Base-by-base conservation (phyloP, 2,888 invertebrate genomes). In the Eucera pruinosa region DNA sequence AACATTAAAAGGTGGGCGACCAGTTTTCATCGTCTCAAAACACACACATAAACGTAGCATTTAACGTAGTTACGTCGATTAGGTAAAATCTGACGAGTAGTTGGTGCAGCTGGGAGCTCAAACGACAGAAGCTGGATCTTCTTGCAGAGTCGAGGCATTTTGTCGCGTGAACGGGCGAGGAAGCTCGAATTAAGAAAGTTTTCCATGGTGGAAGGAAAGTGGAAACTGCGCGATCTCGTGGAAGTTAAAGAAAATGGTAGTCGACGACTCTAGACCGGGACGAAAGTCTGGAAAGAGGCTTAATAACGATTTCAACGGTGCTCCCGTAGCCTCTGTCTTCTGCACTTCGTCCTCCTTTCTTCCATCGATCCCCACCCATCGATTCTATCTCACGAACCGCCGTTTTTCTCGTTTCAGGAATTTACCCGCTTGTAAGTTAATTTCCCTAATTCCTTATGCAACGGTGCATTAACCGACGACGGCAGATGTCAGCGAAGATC, bases 121-220 rank as follows among this genome's bases (percentile, higher is more conserved):
- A 55, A 7, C 4, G 13, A 23, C 62, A 71, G 68, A 61, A 69
- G n/a, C n/a, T n/a, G n/a, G 72, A 79, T 81, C 83, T 68, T 75
- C n/a, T n/a, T 41, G 43, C 41, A 58, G 54, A 72, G 57, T 80
- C 80, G 78, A 70, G 71, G 74, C 64, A 72, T 79, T 82, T 77
- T 71, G 74, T 73, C 78, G 61, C 75, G 61, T 45, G 55, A 50
- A 67, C 72, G 61, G 72, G 43, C 77, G 76, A 67, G 74, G 78
- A 70, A 78, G 81, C 78, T 78, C 82, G 86, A 88, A 88, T 87
- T 86, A 88, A 86, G 87, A 88, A 88, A 88, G 85, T 88, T 87
- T 82, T 33, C 58, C 73, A 67, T 30, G 68, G 65, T 45, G 69
- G 72, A 66, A 47, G 58, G 74, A 66, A 70, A 62, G 75, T 64